These are phyloP conservation scores for Hyposoter didymator DNA, from an alignment of 2,888 invertebrate genomes.

Conservation along the genomic window DNA sequence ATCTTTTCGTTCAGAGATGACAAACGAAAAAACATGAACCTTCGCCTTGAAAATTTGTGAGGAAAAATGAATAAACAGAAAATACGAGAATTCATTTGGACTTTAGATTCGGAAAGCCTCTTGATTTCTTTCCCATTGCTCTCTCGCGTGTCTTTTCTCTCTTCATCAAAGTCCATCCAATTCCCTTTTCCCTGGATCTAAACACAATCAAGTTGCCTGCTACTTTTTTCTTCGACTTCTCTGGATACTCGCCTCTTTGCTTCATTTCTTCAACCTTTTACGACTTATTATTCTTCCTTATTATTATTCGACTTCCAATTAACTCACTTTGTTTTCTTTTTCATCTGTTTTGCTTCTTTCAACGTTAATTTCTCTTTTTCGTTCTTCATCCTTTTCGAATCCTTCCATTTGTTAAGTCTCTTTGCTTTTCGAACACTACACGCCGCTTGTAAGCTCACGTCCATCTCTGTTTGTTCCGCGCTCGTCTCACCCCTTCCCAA, in stretches of 20 bases:
- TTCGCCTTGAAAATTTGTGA: not conserved
- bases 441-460: not conserved
- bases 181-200: not conserved
- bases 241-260: not conserved
- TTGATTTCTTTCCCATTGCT: not conserved
- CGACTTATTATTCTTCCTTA: not conserved
- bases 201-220: not conserved
- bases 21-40: not conserved
- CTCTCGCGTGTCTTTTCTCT: not conserved
- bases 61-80: not conserved
- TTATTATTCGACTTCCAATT: too few relatives aligned
- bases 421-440: not conserved
- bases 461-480: not conserved
- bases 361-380: not conserved
- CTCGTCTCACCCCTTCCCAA: not conserved
- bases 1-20: not conserved
- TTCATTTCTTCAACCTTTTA: conserved; percentile 11
- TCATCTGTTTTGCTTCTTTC: conserved; percentile 11
- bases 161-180: conserved; percentile 3
- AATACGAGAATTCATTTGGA: not conserved
- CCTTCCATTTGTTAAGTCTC: not conserved
- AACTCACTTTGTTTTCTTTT: not conserved
- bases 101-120: not conserved
- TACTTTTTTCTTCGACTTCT: not conserved
- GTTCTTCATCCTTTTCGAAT: not conserved